Conservation (phyloP, 2,113 vertebrate genomes). For the Pelusios castaneus region DNA sequence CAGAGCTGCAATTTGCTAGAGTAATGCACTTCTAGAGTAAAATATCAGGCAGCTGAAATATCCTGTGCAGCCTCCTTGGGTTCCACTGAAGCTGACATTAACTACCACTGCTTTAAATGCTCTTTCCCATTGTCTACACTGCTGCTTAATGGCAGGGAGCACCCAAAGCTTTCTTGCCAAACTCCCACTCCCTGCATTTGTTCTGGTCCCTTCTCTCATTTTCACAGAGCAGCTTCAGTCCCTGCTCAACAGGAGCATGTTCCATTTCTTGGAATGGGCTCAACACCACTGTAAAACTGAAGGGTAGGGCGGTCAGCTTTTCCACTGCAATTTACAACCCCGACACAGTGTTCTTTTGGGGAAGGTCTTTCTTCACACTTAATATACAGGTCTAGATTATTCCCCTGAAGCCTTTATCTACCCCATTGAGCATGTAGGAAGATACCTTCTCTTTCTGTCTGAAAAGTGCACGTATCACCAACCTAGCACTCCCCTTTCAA, state of each 20-base stretch:
- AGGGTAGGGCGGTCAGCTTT: not conserved
- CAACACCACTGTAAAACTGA: not conserved
- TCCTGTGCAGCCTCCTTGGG: not conserved
- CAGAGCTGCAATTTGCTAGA: fast-evolving
- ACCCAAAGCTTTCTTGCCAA: not conserved
- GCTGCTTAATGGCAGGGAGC: not conserved
- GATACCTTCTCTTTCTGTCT: not conserved
- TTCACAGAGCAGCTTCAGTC: not conserved
- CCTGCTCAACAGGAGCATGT: not conserved
- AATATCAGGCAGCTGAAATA: not conserved
- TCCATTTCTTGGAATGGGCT: not conserved
- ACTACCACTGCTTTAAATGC: not conserved
- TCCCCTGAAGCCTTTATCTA: not conserved
- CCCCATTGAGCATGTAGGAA: fast-evolving
- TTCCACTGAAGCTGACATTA: not conserved
- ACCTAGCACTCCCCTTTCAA: not conserved
- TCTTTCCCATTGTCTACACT: not conserved
- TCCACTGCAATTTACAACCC: not conserved
- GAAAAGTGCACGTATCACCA: fast-evolving
- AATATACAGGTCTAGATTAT: not conserved
- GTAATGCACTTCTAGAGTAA: not conserved
- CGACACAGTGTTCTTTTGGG: not conserved
- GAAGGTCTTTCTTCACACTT: not conserved
- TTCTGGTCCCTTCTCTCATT: fast-evolving
- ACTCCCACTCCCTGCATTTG: not conserved